Conservation (phyloP, 1,140 invertebrate species). For the Heliconius nattereri region DNA sequence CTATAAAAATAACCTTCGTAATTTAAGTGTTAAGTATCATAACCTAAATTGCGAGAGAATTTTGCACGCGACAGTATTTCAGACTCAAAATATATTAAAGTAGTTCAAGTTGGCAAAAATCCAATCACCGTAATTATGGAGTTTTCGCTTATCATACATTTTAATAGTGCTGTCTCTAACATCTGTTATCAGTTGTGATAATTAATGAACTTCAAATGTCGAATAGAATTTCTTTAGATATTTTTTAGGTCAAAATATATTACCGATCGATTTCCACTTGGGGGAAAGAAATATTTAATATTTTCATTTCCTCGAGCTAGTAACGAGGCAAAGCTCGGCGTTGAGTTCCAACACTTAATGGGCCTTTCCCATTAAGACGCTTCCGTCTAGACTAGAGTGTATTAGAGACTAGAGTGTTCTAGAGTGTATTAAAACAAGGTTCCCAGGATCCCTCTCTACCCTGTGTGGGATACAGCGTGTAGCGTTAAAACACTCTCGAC, state of each 20-base stretch:
- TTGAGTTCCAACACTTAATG: too few species aligned
- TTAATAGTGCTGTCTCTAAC: not conserved
- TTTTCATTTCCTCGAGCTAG: not conserved
- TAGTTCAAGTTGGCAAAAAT: conserved; percentile 3
- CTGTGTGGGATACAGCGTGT: too few species aligned
- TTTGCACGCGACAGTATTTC: not conserved
- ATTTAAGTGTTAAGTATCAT: not conserved
- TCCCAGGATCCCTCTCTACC: too few species aligned
- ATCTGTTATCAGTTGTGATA: conserved; percentile 19
- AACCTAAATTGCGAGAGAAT: not conserved
- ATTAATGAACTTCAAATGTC: conserved; percentile 16
- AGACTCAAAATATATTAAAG: not conserved
- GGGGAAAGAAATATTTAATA: too few species aligned
- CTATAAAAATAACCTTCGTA: not conserved
- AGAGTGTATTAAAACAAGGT: too few species aligned
- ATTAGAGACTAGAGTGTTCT: too few species aligned
- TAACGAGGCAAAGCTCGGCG: too few species aligned
- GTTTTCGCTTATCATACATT: conserved; percentile 19
- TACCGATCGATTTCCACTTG: too few species aligned
- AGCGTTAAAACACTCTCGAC: too few species aligned
- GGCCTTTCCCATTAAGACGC: too few species aligned
- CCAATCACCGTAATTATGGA: conserved; percentile 16
- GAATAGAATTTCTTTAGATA: not conserved
- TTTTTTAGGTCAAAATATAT: not conserved
- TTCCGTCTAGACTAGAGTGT: too few species aligned